Base-by-base conservation (phyloP, 1,140 invertebrate species). In the Rhopalosiphum padi region DNA sequence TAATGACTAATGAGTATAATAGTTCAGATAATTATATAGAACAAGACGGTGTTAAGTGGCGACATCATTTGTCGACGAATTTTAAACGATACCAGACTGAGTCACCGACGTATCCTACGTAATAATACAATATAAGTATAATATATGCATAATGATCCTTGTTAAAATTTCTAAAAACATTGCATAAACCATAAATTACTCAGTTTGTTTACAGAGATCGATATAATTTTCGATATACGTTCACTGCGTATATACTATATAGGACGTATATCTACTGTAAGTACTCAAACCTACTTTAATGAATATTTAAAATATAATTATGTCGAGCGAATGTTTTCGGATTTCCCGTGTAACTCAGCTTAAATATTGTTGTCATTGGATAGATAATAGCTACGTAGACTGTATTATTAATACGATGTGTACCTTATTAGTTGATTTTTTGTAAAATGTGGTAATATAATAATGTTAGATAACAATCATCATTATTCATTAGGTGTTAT, bases 401-500 rank as follows among this genome's bases (percentile, higher is more conserved):
- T 21, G 15, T 77, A 77, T 77, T 21, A 18, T n/a, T 77, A 77
- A 35, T 77, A n/a, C 15, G n/a, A 85, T 43, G 23, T 25, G 8
- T 43, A 43, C 37, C 43, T 85, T 85, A 43, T 85, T 41, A 43
- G 83, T 85, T 25, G 9, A 41, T 41, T 85, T 85, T 43, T 85
- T 43, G 23, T 43, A 85, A 85, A 85, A 85, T 85, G 41, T 85
- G 37, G 83, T 85, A 85, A 83, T 41, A 83, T 43, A 15, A 85
- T 30, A 25, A 43, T 41, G 83, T 85, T 85, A 85, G 83, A 85
- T 85, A 41, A 41, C 41, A 85, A 85, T 85, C 83, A 85, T 43
- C 23, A 41, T 85, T 85, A 85, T 41, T 85, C 83, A 85, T 85
- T 85, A 77, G 60, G 60, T 77, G 60, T 77, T 77, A 51, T 68